A percentile compares a stretch with the other conserved stretches of the same genome.
These are phyloP conservation scores for Chrysomallon squamiferum DNA, from an alignment of 1,140 invertebrate species.

Conservation along the genomic window DNA sequence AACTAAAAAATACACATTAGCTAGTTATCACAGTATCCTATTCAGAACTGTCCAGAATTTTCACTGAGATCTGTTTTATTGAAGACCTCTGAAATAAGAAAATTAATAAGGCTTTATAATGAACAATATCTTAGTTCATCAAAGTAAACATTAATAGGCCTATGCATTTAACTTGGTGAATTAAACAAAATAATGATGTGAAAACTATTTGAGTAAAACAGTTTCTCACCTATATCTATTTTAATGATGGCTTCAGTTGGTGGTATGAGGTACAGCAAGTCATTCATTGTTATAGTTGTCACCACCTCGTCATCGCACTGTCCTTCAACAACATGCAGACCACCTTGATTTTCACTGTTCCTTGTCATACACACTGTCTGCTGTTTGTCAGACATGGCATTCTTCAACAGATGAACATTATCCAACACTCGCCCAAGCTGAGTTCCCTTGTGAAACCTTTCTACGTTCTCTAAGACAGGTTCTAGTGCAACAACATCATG, in stretches of 20 bases:
- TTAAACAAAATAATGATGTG: too few species aligned
- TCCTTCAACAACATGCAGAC: conserved; percentile 30
- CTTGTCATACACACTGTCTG: conserved; percentile 25
- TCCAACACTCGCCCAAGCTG: conserved; percentile 23
- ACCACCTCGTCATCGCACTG: background rate
- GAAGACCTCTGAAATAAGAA: too few species aligned
- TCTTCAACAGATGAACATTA: conserved; percentile 36
- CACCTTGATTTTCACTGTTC: conserved; percentile 48
- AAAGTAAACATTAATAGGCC: too few species aligned
- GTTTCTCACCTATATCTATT: conserved; percentile 36
- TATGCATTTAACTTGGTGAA: too few species aligned
- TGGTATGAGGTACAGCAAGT: conserved; percentile 25
- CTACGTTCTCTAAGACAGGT: conserved; percentile 38
- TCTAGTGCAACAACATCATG: conserved; percentile 53
- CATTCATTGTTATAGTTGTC: conserved; percentile 38
- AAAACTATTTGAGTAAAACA: background rate
- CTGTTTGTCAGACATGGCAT: conserved; percentile 43
- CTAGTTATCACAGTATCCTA: too few species aligned
- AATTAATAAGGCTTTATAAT: too few species aligned
- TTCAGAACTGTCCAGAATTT: too few species aligned
- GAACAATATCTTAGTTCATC: too few species aligned
- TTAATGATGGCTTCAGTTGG: conserved; percentile 31
- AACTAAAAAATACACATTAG: too few species aligned
- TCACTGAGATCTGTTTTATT: too few species aligned
- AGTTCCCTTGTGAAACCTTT: conserved; percentile 28